Percentiles rank a stretch among this genome's conserved stretches.
Conservation (phyloP, 1,140 invertebrate species). For the Lasaia peninsularis region DNA sequence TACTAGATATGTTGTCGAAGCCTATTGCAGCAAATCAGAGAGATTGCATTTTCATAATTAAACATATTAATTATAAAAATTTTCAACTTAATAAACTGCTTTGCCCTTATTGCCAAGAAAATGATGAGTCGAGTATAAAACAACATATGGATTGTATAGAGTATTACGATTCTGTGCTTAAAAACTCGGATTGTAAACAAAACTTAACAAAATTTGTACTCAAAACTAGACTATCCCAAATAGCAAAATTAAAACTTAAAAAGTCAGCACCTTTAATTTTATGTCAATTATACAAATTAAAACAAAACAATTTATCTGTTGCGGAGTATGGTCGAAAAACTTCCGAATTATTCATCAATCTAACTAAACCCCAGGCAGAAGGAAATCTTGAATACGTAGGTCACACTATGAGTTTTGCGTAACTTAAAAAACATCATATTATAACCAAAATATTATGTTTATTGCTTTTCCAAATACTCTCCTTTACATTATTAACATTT, state of each 20-base stretch:
- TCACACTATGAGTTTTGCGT: no score
- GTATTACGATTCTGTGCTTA: not conserved
- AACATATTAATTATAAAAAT: no score
- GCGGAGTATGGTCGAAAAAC: constrained; percentile 21
- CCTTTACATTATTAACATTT: no score
- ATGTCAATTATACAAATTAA: no score
- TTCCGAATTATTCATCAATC: constrained; percentile 18
- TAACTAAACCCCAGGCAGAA: constrained; percentile 22
- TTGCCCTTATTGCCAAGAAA: not conserved
- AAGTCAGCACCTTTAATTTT: not conserved
- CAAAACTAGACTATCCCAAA: not conserved
- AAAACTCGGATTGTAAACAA: not conserved
- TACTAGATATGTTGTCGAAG: not conserved
- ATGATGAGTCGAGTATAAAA: no score
- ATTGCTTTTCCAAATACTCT: no score
- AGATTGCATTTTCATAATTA: no score
- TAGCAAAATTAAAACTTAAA: not conserved
- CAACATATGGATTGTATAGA: not conserved
- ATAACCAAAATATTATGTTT: no score
- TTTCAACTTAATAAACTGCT: not conserved
- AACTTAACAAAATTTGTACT: not conserved
- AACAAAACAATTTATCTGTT: constrained; percentile 19
- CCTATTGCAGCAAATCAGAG: not conserved
- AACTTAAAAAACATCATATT: no score
- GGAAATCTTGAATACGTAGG: constrained; percentile 15